Evolutionary conservation across 2,113 vertebrate genomes (phyloP).

Genomic region (Strigops habroptila): DNA sequence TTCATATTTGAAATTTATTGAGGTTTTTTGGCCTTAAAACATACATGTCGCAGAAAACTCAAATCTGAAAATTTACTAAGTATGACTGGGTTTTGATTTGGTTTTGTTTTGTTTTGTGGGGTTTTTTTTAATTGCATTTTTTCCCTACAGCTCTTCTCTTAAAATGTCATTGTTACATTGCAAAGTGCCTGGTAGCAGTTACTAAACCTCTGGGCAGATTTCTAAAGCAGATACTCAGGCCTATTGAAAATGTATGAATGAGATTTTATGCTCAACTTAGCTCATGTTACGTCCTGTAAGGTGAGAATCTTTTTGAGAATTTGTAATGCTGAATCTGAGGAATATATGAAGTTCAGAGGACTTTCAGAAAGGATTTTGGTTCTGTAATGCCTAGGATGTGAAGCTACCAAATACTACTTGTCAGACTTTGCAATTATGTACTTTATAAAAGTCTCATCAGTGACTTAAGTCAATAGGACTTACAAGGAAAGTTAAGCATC

Average conservation of each 20-base stretch:
- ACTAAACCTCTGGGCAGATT: background rate
- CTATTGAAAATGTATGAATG: background rate
- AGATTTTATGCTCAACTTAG: background rate
- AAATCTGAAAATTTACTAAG: background rate
- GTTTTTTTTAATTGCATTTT: background rate
- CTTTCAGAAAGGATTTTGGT: background rate
- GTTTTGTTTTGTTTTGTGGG: rapidly evolving
- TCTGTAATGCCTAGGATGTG: background rate
- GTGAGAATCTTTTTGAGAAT: background rate
- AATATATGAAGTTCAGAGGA: background rate
- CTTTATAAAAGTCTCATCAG: background rate
- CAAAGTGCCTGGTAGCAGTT: background rate
- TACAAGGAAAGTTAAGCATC: background rate
- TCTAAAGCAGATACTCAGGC: background rate
- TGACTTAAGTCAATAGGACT: background rate
- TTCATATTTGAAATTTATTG: background rate
- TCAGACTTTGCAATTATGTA: background rate
- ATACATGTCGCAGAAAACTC: background rate
- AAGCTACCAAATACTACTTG: background rate
- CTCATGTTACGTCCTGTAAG: background rate
- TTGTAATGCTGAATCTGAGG: background rate
- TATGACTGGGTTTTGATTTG: background rate
- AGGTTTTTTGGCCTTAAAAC: background rate
- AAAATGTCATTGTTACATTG: background rate
- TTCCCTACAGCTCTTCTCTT: background rate